A percentile compares a stretch with the other conserved stretches of the same genome.
Evolutionary conservation across 37 sponge, comb jelly and placozoan genomes (phyloP).

Genomic region (Geodia barretti): DNA sequence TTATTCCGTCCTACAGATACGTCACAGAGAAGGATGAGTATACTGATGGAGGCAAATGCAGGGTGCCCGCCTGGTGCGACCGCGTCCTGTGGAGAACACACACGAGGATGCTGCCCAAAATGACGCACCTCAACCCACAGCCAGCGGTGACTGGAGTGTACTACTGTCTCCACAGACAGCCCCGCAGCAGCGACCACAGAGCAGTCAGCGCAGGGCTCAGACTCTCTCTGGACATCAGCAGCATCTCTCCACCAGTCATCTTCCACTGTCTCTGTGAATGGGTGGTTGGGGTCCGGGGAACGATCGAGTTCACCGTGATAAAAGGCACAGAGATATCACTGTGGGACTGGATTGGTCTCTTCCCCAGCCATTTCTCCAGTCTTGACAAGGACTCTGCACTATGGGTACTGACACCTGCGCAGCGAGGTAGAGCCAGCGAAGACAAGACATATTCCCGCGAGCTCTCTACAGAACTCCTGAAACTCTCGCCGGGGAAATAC

Average conservation of each 20-base stretch:
- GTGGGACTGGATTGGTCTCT: constrained; percentile 79
- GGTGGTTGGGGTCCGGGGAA: constrained; percentile 24
- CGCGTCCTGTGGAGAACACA: constrained; percentile 74
- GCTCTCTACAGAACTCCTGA: constrained; percentile 18
- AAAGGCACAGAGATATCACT: constrained; percentile 39
- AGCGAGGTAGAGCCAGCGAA: neutral
- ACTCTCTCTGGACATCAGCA: constrained; percentile 31
- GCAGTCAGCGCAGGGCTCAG: constrained; percentile 68
- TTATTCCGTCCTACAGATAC: constrained; percentile 76
- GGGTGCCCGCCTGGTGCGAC: constrained; percentile 87
- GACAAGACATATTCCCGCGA: constrained; percentile 15
- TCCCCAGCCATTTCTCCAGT: constrained; percentile 37
- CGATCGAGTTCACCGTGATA: constrained; percentile 48
- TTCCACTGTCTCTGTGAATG: constrained; percentile 57
- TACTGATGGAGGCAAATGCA: constrained; percentile 51
- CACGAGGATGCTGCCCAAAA: constrained; percentile 28
- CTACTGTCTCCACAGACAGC: constrained; percentile 65
- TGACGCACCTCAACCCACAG: constrained; percentile 32
- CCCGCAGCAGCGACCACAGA: constrained; percentile 80
- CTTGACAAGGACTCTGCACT: constrained; percentile 51
- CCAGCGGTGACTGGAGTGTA: constrained; percentile 16
- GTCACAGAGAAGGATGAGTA: constrained; percentile 53
- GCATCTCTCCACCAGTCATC: constrained; percentile 25
- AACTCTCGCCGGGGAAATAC: constrained; percentile 34
- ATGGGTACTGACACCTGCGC: constrained; percentile 51